phyloP scores from a whole-genome alignment of 2,888 invertebrate genomes.

The Caenorhabditis zanzibari region DNA sequence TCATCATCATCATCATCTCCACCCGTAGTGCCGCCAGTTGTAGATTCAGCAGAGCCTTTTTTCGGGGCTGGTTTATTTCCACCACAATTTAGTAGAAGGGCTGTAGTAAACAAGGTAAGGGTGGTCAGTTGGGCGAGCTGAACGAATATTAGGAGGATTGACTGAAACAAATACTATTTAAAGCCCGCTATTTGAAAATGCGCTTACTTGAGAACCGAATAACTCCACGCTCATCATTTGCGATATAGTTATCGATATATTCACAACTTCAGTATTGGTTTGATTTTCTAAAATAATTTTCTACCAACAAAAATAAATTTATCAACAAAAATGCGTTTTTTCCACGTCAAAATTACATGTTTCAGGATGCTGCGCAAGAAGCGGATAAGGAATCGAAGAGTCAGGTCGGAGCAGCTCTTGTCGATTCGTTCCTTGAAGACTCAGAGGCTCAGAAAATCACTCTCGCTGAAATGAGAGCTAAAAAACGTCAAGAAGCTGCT shows the following conservation, averaged over 20 bases:
- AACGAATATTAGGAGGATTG: neutral
- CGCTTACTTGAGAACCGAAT: conserved; percentile 27
- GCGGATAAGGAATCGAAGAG: conserved; percentile 56
- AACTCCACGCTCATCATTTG: conserved; percentile 37
- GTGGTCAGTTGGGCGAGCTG: neutral
- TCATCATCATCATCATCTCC: conserved; percentile 23
- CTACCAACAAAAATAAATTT: neutral
- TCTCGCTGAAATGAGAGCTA: conserved; percentile 67
- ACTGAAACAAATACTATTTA: neutral
- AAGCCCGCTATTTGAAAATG: neutral
- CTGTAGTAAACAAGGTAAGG: neutral
- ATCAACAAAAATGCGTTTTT: conserved; percentile 22
- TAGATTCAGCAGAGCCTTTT: conserved; percentile 6
- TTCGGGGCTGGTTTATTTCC: conserved; percentile 1
- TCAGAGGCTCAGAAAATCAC: conserved; percentile 57
- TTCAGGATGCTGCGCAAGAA: conserved; percentile 57
- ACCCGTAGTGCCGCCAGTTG: conserved; percentile 11
- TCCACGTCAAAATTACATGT: conserved; percentile 9
- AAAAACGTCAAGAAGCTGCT: conserved; percentile 68
- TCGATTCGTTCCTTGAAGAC: conserved; percentile 64
- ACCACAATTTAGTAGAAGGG: conserved; percentile 15
- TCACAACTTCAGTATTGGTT: conserved; percentile 10
- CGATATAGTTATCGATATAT: conserved; percentile 49
- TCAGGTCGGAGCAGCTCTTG: conserved; percentile 56
- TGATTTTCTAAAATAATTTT: conserved; percentile 3